Evolutionary conservation across 2,888 invertebrate species (phyloP).

Genomic region (Romanomermis culicivorax): DNA sequence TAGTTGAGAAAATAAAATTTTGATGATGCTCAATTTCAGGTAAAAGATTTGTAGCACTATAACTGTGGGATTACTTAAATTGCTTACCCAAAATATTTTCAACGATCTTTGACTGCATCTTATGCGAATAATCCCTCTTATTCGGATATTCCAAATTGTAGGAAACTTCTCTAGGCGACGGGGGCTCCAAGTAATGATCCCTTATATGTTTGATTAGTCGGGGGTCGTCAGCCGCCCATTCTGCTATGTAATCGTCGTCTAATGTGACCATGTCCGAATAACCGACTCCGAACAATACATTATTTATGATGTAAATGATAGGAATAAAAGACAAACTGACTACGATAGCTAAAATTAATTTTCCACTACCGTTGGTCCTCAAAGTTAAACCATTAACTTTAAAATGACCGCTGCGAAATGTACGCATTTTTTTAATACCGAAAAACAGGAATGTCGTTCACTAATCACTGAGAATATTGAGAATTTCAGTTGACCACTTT

Average conservation of each 20-base stretch:
- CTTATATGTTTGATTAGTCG: conserved; percentile 3
- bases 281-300: background rate
- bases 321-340: background rate
- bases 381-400: background rate
- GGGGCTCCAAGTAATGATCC: background rate
- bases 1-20: background rate
- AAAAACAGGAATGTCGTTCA: no score
- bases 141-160: conserved; percentile 4
- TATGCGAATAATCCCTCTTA: conserved; percentile 6
- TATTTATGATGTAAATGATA: background rate
- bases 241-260: background rate
- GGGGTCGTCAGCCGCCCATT: conserved; percentile 5
- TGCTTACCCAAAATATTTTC: conserved; percentile 1
- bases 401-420: background rate
- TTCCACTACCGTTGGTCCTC: background rate
- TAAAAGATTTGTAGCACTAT: no score
- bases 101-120: conserved; percentile 1
- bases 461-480: no score
- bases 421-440: no score
- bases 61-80: no score
- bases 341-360: background rate
- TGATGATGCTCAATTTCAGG: background rate
- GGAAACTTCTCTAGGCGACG: background rate
- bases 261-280: background rate
- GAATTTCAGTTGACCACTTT: no score